phyloP scores from a whole-genome alignment of 2,888 invertebrate genomes.

The Ochropacha duplaris region DNA sequence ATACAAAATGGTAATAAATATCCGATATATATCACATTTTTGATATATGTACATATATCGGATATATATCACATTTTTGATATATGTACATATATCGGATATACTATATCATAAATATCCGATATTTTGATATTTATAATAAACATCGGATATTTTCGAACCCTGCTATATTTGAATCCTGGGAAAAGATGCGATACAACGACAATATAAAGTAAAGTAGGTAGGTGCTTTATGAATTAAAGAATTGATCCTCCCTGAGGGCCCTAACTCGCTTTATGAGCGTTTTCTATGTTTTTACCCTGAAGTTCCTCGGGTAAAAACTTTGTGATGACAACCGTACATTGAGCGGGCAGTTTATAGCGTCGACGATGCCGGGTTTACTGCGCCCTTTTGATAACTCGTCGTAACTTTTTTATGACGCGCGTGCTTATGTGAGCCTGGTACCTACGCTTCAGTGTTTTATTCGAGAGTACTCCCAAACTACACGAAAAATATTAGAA shows the following conservation, averaged over 20 bases:
- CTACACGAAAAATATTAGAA: constrained; percentile 8
- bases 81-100: no score
- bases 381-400: constrained; percentile 70
- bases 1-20: no score
- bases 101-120: no score
- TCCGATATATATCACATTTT: no score
- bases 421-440: constrained; percentile 62
- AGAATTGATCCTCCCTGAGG: neutral
- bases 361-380: constrained; percentile 56
- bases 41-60: no score
- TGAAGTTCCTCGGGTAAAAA: constrained; percentile 36
- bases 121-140: no score
- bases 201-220: no score
- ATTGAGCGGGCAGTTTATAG: constrained; percentile 57
- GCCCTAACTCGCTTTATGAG: neutral
- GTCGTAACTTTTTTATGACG: constrained; percentile 71
- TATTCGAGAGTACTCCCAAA: constrained; percentile 21
- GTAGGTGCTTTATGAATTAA: neutral
- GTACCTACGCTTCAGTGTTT: constrained; percentile 47
- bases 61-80: no score
- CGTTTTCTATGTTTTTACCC: constrained; percentile 3
- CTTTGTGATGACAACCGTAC: constrained; percentile 38
- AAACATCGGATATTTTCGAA: no score
- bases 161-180: no score
- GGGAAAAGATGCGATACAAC: no score